These are phyloP conservation scores for Lissocephala sabroskyi DNA, from an alignment of 2,888 invertebrate species.

Conservation along the genomic window DNA sequence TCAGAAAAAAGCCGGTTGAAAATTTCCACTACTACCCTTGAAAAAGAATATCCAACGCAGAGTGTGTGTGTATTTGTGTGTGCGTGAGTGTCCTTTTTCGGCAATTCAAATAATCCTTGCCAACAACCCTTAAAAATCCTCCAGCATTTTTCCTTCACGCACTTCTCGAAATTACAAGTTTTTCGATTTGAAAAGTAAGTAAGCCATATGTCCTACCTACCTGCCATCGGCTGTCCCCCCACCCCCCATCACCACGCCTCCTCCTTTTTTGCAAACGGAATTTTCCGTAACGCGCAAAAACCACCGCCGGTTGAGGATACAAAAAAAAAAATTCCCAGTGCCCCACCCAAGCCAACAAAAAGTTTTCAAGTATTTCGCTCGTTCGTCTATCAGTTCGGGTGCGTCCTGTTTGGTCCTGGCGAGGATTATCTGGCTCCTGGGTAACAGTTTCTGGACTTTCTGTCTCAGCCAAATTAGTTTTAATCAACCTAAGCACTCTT, in stretches of 20 bases:
- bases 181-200: too few relatives aligned
- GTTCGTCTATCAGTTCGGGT: conserved; percentile 13
- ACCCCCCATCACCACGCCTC: too few relatives aligned
- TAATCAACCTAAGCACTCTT: too few relatives aligned
- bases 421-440: too few relatives aligned
- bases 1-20: neutral
- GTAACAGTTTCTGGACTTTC: neutral
- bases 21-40: conserved; percentile 17
- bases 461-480: too few relatives aligned
- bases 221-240: too few relatives aligned
- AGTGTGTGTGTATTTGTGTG: neutral
- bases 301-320: neutral
- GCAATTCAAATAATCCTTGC: neutral
- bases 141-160: too few relatives aligned
- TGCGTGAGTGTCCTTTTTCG: neutral
- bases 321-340: too few relatives aligned
- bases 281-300: conserved; percentile 4
- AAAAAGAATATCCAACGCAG: too few relatives aligned
- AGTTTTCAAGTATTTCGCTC: conserved; percentile 48
- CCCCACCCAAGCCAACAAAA: conserved; percentile 52
- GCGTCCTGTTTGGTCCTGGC: conserved; percentile 25
- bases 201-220: too few relatives aligned
- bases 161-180: too few relatives aligned
- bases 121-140: conserved; percentile 39
- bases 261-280: neutral